Conservation (phyloP, 2,888 invertebrate genomes). For the Dioctria rufipes region DNA sequence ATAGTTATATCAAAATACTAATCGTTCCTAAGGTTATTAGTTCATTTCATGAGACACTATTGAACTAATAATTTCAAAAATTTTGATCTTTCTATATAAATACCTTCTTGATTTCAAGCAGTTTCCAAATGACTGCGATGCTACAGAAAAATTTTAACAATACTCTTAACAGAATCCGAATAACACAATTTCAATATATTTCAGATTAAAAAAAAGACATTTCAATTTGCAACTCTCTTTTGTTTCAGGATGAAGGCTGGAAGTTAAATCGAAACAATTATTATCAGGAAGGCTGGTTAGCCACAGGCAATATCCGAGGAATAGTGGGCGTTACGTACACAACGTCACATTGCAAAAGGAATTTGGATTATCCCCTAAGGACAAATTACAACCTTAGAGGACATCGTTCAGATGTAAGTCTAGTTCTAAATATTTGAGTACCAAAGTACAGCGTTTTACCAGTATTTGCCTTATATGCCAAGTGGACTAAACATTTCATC, state of each 20-base stretch:
- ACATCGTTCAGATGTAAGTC: slow-evolving; percentile 92
- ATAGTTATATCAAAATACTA: too few relatives aligned
- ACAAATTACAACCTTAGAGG: slow-evolving; percentile 98
- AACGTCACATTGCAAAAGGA: slow-evolving; percentile 91
- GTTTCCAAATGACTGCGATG: too few relatives aligned
- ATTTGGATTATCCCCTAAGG: slow-evolving; percentile 87
- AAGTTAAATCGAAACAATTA: slow-evolving; percentile 95
- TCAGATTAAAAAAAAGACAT: background rate
- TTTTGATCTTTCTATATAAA: too few relatives aligned
- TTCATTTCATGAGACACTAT: too few relatives aligned
- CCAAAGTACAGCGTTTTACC: too few relatives aligned
- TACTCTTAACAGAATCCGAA: background rate
- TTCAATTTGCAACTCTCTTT: background rate
- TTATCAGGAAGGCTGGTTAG: slow-evolving; percentile 98
- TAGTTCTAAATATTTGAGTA: background rate
- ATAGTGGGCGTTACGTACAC: slow-evolving; percentile 98
- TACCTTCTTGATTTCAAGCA: too few relatives aligned
- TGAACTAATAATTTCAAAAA: too few relatives aligned
- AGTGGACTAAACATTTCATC: too few relatives aligned
- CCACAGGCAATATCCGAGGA: slow-evolving; percentile 94
- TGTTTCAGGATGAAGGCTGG: slow-evolving; percentile 86
- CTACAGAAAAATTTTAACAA: too few relatives aligned
- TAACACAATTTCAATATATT: background rate
- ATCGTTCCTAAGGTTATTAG: too few relatives aligned
- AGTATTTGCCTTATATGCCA: too few relatives aligned